These are phyloP conservation scores for Deilephila elpenor DNA, from an alignment of 2,888 invertebrate species.

Conservation along the genomic window DNA sequence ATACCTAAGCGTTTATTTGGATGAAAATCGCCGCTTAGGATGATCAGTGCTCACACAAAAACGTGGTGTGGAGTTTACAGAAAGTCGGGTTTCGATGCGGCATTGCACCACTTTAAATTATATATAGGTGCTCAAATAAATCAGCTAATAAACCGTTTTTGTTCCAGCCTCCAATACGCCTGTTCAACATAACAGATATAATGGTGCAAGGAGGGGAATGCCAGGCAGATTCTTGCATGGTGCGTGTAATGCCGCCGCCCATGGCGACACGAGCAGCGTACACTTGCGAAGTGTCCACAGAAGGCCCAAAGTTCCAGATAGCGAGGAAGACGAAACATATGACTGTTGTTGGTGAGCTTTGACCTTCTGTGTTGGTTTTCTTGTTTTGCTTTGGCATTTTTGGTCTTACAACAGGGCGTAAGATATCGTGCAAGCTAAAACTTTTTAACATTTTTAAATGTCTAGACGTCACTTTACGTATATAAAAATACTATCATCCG, in stretches of 20 bases:
- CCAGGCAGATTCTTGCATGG: constrained; percentile 67
- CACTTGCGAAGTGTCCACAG: constrained; percentile 78
- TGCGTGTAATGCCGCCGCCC: constrained; percentile 76
- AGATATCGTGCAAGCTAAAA: not conserved
- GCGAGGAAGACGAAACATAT: constrained; percentile 77
- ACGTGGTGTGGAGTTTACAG: no score
- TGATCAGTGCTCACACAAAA: no score
- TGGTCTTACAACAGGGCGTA: no score
- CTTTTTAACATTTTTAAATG: no score
- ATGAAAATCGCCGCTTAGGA: no score
- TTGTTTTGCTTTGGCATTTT: not conserved
- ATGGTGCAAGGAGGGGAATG: constrained; percentile 78
- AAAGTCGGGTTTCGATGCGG: no score
- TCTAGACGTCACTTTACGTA: no score
- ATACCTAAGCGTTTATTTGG: no score
- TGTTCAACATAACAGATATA: constrained; percentile 75
- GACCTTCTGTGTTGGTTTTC: not conserved
- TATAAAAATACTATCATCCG: no score
- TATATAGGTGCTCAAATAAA: no score
- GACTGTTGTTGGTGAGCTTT: constrained; percentile 78
- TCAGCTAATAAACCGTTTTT: not conserved
- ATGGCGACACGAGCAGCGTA: constrained; percentile 73
- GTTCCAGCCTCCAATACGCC: constrained; percentile 70
- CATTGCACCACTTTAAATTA: no score
- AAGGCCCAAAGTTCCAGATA: constrained; percentile 78